Percentiles rank a stretch among this genome's conserved stretches.
Evolutionary conservation across 1,140 invertebrate genomes (phyloP).

Genomic region (Cotesia glomerata): DNA sequence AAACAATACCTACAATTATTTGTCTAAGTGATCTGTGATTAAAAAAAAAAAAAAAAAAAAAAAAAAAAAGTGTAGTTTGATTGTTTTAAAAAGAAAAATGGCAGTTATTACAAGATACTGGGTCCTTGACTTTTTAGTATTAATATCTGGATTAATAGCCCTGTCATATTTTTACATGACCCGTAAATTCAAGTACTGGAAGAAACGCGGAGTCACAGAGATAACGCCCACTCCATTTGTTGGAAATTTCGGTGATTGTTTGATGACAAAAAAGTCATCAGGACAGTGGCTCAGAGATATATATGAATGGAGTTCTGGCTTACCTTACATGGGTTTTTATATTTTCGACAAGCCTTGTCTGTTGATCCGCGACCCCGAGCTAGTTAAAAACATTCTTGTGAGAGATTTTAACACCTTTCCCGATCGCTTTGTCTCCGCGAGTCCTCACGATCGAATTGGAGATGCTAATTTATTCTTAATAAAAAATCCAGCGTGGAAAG

Average conservation of each 20-base stretch:
- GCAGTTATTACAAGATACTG: neutral
- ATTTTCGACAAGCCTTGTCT: slow-evolving; percentile 52
- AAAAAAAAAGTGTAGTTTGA: no score
- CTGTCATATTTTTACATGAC: slow-evolving; percentile 47
- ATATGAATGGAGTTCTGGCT: slow-evolving; percentile 32
- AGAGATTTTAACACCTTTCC: slow-evolving; percentile 62
- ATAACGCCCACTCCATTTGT: slow-evolving; percentile 44
- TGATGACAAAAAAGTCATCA: slow-evolving; percentile 28
- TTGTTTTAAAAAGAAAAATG: no score
- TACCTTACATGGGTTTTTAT: slow-evolving; percentile 51
- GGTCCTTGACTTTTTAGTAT: neutral
- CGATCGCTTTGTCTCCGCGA: slow-evolving; percentile 39
- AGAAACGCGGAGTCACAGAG: slow-evolving; percentile 45
- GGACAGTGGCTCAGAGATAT: slow-evolving; percentile 30
- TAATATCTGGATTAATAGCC: neutral
- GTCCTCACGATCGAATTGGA: slow-evolving; percentile 43
- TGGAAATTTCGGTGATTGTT: slow-evolving; percentile 46
- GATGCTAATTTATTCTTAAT: slow-evolving; percentile 47
- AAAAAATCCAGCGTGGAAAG: slow-evolving; percentile 54
- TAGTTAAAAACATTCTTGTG: slow-evolving; percentile 59
- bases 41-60: no score
- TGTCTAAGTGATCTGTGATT: neutral
- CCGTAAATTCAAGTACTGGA: slow-evolving; percentile 57
- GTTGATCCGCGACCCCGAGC: slow-evolving; percentile 57
- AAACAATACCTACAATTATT: neutral